phyloP scores from a whole-genome alignment of 2,888 invertebrate species.

The Bombylius major region DNA sequence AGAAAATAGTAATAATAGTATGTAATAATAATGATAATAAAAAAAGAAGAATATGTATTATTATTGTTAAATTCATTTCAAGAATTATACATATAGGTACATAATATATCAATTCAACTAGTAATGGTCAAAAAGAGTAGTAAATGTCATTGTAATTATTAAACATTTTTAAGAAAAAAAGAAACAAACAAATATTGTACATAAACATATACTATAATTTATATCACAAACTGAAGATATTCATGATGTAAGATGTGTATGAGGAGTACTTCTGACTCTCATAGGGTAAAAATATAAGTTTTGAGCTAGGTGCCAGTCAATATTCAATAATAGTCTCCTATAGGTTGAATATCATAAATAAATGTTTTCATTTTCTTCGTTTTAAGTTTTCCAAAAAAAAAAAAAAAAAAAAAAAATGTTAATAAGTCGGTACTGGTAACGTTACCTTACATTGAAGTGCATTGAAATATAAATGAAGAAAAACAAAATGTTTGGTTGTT shows the following conservation, averaged over 20 bases:
- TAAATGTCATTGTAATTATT: not conserved
- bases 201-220: not conserved
- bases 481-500: too few species aligned
- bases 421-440: too few species aligned
- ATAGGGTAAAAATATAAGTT: too few species aligned
- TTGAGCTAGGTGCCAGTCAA: too few species aligned
- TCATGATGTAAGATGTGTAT: not conserved
- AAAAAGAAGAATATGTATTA: too few species aligned
- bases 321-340: not conserved
- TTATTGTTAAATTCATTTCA: not conserved
- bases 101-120: not conserved
- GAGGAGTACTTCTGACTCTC: not conserved
- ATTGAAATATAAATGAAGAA: too few species aligned
- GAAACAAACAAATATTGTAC: not conserved
- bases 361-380: too few species aligned
- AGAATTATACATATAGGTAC: too few species aligned
- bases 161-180: not conserved
- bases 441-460: too few species aligned
- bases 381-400: too few species aligned
- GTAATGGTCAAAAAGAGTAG: not conserved
- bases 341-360: not conserved
- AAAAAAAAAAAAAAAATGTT: too few species aligned
- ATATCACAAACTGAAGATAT: not conserved
- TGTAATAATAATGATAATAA: not conserved
- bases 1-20: too few species aligned